phyloP scores from a whole-genome alignment of 23 tunicate genomes.

The Aplidium turbinatum region DNA sequence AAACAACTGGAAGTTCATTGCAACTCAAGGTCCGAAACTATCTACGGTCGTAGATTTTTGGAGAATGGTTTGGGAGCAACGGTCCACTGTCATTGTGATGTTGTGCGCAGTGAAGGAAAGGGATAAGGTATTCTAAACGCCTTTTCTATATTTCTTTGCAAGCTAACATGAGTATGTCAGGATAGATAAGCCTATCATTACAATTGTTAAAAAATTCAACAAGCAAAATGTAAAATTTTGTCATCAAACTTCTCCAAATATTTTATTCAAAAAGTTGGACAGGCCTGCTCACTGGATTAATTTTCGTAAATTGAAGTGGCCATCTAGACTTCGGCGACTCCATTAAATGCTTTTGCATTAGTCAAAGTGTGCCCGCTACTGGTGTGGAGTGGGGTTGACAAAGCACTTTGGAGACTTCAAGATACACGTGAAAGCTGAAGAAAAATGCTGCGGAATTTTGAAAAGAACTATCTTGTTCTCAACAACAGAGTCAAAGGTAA shows the following conservation, averaged over 20 bases:
- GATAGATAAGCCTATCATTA: no score
- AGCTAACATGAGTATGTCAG: no score
- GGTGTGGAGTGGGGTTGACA: conserved; percentile 27
- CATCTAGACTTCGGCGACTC: neutral
- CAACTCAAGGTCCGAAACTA: conserved; percentile 63
- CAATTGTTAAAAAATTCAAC: no score
- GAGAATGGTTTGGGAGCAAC: conserved; percentile 60
- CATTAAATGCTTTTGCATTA: neutral
- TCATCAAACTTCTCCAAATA: no score
- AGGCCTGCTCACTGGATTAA: no score
- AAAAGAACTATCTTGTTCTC: conserved; percentile 25
- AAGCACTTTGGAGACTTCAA: conserved; percentile 21
- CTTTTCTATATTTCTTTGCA: no score
- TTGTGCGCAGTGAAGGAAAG: conserved; percentile 48
- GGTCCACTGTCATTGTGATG: conserved; percentile 35
- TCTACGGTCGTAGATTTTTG: conserved; percentile 47
- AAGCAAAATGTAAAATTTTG: no score
- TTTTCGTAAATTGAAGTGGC: no score
- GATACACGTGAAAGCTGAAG: conserved; percentile 3
- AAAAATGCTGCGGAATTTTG: conserved; percentile 20
- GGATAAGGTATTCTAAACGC: no score
- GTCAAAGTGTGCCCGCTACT: conserved; percentile 63
- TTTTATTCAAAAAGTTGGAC: no score
- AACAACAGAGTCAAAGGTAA: neutral
- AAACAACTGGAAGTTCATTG: conserved; percentile 25